Evolutionary conservation across 2,113 vertebrate genomes (phyloP), one percentile per base, ranked within the genome.

Genomic region (western clawed frog (Xenopus tropicalis)): DNA sequence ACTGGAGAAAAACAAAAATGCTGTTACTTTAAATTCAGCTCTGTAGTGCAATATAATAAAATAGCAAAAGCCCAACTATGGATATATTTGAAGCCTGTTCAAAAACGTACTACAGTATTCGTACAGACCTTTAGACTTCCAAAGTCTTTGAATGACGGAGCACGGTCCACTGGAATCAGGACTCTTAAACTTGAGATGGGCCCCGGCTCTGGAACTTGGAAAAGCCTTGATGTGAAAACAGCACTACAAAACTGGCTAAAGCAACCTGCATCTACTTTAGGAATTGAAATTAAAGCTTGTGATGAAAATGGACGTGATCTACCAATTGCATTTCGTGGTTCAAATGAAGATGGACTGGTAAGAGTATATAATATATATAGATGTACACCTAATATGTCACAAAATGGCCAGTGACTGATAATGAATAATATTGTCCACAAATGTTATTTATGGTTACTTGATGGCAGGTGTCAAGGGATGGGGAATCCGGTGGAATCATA

Each of bases 241-340:
- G 94, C 98, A 81, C 69, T 99, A 85, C 90, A 90, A 59, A 96
- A 96, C 81, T 98, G 96, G 96, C 92, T 99, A 86, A 94, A 94
- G 90, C 96, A 98, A 86, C 97, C 96, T 37, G 96, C 98, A 91
- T 96, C 94, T 85, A 98, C 97, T 91, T 92, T 96, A 93, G 97
- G 97, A 82, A 97, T 98, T 83, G 93, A 98, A 90, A 98, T 99
- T 77, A 98, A 97, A 85, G 97, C 97, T 77, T 91, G 93, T 70
- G 96, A 99, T 85, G 90, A 93, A 74, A 92, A 90, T 64, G 94
- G 96, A 73, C 91, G 87, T 42, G 94, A 99, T 82, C 84, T 99
- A 76, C 96, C 95, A 63, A 91, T 98, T 81, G 98, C 96, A 69
- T 93, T 93, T 52, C 82, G 92, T 44, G 91, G 91, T 86, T 88